These are phyloP conservation scores for Stigmatopora nigra DNA, from an alignment of 2,113 vertebrate genomes.

Conservation along the genomic window DNA sequence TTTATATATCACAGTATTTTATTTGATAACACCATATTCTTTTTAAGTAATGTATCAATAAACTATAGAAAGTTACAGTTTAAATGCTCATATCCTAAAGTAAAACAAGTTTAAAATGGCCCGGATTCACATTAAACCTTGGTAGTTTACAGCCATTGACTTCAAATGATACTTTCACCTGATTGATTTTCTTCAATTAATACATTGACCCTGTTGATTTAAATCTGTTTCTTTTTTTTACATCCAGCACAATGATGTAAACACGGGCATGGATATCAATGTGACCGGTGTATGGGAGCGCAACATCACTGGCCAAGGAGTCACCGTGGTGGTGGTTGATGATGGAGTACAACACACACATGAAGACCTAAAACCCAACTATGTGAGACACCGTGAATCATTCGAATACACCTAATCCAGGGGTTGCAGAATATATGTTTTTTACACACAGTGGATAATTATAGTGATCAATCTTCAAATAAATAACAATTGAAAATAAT, in stretches of 20 bases:
- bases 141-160: too few relatives aligned
- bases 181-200: neutral
- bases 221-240: neutral
- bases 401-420: neutral
- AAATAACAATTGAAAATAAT: neutral
- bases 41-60: neutral
- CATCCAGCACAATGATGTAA: slow-evolving; percentile 78
- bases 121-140: neutral
- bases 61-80: neutral
- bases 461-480: too few relatives aligned
- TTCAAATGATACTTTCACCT: neutral
- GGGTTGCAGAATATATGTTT: neutral
- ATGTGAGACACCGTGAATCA: slow-evolving; percentile 72
- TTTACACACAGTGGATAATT: too few relatives aligned
- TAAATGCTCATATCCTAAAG: neutral
- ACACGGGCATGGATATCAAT: slow-evolving; percentile 88
- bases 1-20: neutral
- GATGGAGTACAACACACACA: slow-evolving; percentile 90
- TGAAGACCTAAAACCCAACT: slow-evolving; percentile 89
- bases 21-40: neutral
- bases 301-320: slow-evolving; percentile 86
- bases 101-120: neutral
- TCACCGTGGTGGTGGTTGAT: slow-evolving; percentile 94
- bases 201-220: neutral
- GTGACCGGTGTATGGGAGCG: slow-evolving; percentile 91